Evolutionary conservation across 2,113 vertebrate species (phyloP).

Genomic region (Phaetusa simplex): DNA sequence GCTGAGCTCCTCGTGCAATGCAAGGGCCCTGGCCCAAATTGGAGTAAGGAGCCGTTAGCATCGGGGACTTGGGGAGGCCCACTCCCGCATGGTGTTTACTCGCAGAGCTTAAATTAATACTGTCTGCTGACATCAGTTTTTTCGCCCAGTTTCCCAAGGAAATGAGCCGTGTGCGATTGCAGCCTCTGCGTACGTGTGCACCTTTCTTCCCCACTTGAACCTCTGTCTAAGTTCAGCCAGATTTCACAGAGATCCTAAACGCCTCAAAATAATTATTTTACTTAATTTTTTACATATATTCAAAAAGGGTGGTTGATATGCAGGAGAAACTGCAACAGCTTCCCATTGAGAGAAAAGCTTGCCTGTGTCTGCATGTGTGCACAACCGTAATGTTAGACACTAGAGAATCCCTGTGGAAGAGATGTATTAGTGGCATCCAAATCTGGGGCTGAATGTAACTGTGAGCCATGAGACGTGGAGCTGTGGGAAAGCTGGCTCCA

Average conservation of each 20-base stretch:
- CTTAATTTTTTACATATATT: fast-evolving
- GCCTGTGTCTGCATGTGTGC: fast-evolving
- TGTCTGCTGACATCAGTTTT: constrained; percentile 43
- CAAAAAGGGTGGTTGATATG: not conserved
- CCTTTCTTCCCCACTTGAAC: not conserved
- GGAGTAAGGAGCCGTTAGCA: constrained; percentile 1
- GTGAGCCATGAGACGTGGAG: fast-evolving
- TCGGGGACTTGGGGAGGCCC: constrained; percentile 16
- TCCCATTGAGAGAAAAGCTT: not conserved
- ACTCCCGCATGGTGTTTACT: constrained; percentile 21
- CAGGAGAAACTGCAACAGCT: not conserved
- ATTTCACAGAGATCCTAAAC: not conserved
- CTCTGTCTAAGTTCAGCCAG: not conserved
- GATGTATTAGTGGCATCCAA: not conserved
- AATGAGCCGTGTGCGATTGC: not conserved
- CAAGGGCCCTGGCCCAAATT: not conserved
- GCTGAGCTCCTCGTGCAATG: constrained; percentile 1
- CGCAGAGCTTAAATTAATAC: constrained; percentile 3
- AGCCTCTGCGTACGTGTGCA: not conserved
- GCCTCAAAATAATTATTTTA: not conserved
- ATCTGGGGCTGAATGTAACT: fast-evolving
- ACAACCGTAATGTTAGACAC: fast-evolving
- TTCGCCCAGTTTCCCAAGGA: constrained; percentile 12
- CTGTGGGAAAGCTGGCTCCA: not conserved
- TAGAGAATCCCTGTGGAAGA: not conserved